These are phyloP conservation scores for Psylliodes chrysocephalus DNA, from an alignment of 2,888 invertebrate genomes.

Conservation along the genomic window DNA sequence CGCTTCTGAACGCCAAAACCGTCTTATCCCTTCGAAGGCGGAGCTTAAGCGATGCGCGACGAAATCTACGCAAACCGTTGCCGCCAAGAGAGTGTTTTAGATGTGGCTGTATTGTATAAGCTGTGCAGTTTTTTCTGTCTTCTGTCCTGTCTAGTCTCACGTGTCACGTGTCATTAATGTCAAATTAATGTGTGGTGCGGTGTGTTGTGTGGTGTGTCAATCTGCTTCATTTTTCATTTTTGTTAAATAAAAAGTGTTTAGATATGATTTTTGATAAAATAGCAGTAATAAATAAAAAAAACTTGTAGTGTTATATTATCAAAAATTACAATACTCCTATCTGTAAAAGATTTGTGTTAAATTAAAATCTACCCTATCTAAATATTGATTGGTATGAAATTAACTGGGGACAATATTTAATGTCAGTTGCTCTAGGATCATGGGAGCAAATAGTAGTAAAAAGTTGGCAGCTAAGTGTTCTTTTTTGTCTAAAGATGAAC, in stretches of 20 bases:
- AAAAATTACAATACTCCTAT: neutral
- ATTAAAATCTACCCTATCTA: neutral
- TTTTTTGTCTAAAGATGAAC: conserved; percentile 72
- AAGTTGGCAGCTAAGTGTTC: conserved; percentile 74
- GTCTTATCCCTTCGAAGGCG: no score
- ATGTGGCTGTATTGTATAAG: no score
- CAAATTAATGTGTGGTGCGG: no score
- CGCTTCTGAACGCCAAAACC: no score
- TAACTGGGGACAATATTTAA: neutral
- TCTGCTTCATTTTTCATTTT: no score
- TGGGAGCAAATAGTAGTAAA: conserved; percentile 71
- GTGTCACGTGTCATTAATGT: neutral
- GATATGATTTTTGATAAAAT: neutral
- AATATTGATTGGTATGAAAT: conserved; percentile 24
- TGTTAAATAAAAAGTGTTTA: neutral
- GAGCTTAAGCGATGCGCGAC: no score
- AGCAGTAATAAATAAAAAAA: conserved; percentile 2
- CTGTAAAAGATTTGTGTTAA: conserved; percentile 9
- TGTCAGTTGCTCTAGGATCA: conserved; percentile 37
- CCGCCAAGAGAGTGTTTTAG: no score
- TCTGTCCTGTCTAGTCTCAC: no score
- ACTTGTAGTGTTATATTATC: neutral
- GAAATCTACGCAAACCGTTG: no score
- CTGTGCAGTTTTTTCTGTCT: no score
- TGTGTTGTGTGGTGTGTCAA: neutral